Base-by-base conservation (phyloP, 1,140 invertebrate species). In the Aradophagus sp. region DNA sequence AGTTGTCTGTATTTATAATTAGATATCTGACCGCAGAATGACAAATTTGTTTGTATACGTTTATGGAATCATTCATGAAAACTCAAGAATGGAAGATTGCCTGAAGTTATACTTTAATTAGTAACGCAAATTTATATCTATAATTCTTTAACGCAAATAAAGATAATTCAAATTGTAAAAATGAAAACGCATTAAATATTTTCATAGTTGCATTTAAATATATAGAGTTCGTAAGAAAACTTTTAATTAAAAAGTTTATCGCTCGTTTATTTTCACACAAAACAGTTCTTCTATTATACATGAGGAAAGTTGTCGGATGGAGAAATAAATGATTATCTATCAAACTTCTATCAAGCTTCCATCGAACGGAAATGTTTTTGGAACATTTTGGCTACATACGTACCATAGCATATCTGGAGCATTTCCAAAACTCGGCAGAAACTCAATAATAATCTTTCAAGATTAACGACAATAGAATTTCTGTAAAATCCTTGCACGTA, bases 321-420 rank as follows among this genome's bases (percentile, higher is more conserved):
- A 52, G 41, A 44, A 70, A 63, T 52, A 58, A 70, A 63, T 58
- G 58, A 62, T 56, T 70, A 70, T 20, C 58, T 63, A 70, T 70
- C 58, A 70, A 63, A 63, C 52, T 70, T 70, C 50, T 63, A 70
- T 70, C 58, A 58, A 58, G 58, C 67, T 52, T 58, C 44, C 23
- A 69, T 69, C 45, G 67, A 63, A 62, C 50, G 27, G 66, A 70
- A 70, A 70, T 63, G 66, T 63, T 69, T 39, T 38, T 26, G 23
- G 58, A 70, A 62, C 58, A 56, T 70, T 62, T 70, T 62, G 52
- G 52, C 58, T 52, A 36, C 66, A 62, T 69, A 69, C 62, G 66
- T 69, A 56, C 66, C 66, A 50, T 62, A 69, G 56, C 66, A 69
- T 62, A 62, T 69, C 56, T 69, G 66, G 66, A 62, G 42, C 56